Evolutionary conservation across 2,888 invertebrate species (phyloP).

Genomic region (Amiota communis): DNA sequence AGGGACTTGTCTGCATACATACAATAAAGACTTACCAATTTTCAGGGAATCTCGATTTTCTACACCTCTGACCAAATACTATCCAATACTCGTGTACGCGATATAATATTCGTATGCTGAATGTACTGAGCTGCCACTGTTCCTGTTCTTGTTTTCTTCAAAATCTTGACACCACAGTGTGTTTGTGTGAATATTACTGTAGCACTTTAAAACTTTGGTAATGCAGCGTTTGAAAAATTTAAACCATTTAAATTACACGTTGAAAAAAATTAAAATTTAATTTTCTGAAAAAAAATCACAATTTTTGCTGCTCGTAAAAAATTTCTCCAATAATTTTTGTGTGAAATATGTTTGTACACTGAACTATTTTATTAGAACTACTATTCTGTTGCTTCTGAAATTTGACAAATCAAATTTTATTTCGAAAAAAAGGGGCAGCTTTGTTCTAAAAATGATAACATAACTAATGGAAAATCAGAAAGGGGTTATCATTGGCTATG

Average conservation of each 20-base stretch:
- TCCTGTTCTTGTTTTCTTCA: neutral
- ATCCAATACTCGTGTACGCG: neutral
- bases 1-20: too few relatives aligned
- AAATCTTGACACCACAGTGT: neutral
- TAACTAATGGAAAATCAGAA: too few relatives aligned
- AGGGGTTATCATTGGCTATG: too few relatives aligned
- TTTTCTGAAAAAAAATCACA: neutral
- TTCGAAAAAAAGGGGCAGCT: too few relatives aligned
- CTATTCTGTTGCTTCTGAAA: neutral
- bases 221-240: too few relatives aligned
- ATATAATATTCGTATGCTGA: neutral
- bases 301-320: neutral
- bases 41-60: too few relatives aligned
- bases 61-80: too few relatives aligned
- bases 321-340: neutral
- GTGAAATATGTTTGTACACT: slow-evolving; percentile 1
- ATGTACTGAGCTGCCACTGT: neutral
- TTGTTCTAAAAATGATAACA: too few relatives aligned
- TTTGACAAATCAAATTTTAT: too few relatives aligned
- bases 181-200: too few relatives aligned
- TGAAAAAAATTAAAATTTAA: neutral
- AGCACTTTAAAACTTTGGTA: neutral
- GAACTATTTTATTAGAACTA: neutral
- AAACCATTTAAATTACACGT: neutral
- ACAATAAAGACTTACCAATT: too few relatives aligned